A percentile compares a stretch with the other conserved stretches of the same genome.
phyloP scores from a whole-genome alignment of 2,888 invertebrate genomes.

The Epinotia ramella region DNA sequence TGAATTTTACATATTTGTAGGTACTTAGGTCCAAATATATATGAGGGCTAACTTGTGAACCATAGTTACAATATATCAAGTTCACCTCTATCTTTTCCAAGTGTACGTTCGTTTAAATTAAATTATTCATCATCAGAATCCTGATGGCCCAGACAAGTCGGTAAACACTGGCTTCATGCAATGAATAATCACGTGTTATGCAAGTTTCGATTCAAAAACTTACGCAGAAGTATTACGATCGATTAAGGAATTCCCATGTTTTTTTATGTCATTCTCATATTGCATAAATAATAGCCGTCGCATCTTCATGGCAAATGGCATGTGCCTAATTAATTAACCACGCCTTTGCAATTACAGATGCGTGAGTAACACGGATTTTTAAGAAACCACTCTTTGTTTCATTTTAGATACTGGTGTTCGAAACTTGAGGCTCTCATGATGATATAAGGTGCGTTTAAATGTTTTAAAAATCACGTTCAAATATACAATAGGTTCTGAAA shows the following conservation, averaged over 20 bases:
- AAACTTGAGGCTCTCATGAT: no score
- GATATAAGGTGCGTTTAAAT: no score
- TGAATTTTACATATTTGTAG: no score
- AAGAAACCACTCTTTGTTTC: background rate
- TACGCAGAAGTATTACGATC: background rate
- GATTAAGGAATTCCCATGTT: conserved; percentile 18
- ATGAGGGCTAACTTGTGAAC: no score
- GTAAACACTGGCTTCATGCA: background rate
- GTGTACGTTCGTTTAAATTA: background rate
- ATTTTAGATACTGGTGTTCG: no score
- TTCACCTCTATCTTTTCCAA: no score
- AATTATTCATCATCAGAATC: background rate
- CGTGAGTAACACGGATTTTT: background rate
- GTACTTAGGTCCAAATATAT: no score
- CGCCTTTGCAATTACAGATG: background rate
- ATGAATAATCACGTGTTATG: conserved; percentile 14
- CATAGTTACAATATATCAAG: no score
- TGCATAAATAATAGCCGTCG: conserved; percentile 42
- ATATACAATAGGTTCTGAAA: no score
- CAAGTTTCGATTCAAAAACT: conserved; percentile 1
- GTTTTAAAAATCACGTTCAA: no score
- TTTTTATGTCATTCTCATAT: conserved; percentile 29
- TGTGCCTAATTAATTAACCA: conserved; percentile 11
- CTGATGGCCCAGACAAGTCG: background rate
- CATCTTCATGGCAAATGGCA: conserved; percentile 3